phyloP scores from a whole-genome alignment of 2,797 vertebrate species.

The Halcyon chelicuti region DNA sequence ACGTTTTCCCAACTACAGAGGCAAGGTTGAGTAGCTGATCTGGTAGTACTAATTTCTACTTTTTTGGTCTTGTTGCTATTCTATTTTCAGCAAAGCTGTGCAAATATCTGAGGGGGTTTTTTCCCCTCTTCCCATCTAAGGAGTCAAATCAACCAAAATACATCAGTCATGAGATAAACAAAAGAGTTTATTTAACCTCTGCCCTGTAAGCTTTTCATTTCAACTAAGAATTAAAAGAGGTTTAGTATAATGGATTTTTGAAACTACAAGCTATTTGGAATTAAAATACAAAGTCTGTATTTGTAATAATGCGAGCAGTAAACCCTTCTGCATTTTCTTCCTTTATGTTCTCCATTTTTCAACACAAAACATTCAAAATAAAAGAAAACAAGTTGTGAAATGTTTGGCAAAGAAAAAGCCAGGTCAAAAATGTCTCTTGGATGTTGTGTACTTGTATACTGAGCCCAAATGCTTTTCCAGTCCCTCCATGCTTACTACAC shows the following conservation, averaged over 20 bases:
- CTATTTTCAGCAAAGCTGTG: conserved; percentile 13
- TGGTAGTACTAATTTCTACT: neutral
- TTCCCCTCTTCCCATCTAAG: neutral
- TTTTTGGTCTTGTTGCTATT: neutral
- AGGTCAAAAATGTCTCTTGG: neutral
- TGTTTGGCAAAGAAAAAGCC: neutral
- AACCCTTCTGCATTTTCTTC: neutral
- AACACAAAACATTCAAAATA: neutral
- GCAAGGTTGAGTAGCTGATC: neutral
- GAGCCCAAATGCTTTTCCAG: neutral
- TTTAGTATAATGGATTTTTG: conserved; percentile 39
- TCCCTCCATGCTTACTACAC: neutral
- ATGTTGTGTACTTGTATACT: neutral
- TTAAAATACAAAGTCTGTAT: conserved; percentile 6
- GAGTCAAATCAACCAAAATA: neutral
- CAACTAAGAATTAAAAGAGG: neutral
- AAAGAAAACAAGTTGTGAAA: conserved; percentile 29
- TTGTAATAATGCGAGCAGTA: neutral
- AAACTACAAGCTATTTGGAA: conserved; percentile 15
- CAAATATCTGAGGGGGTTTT: neutral
- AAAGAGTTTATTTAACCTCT: conserved; percentile 44
- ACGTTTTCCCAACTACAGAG: neutral
- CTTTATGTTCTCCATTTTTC: neutral
- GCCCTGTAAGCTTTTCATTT: conserved; percentile 11
- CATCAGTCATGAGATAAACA: conserved; percentile 8